phyloP scores from a whole-genome alignment of 2,113 vertebrate genomes.

The Chionis minor region DNA sequence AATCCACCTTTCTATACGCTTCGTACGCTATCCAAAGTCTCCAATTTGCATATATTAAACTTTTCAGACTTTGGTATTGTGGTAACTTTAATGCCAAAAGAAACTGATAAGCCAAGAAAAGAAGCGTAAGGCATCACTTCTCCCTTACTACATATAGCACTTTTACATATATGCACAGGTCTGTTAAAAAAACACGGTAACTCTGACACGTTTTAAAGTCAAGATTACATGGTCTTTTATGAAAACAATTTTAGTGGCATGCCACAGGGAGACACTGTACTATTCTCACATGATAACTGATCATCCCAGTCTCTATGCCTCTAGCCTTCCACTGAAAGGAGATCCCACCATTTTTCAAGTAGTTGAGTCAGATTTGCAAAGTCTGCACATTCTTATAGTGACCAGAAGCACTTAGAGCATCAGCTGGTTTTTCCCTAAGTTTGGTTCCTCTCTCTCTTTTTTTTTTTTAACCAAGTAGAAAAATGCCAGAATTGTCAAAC shows the following conservation, averaged over 20 bases:
- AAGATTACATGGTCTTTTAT: background rate
- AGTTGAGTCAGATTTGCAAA: background rate
- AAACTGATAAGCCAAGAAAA: background rate
- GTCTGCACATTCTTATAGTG: background rate
- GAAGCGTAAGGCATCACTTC: background rate
- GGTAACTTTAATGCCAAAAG: background rate
- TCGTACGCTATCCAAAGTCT: background rate
- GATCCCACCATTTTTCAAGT: background rate
- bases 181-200: background rate
- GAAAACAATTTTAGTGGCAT: background rate
- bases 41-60: background rate
- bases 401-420: background rate
- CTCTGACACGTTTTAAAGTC: background rate
- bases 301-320: background rate
- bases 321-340: background rate
- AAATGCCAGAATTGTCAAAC: background rate
- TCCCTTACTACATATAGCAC: background rate
- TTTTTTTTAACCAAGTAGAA: background rate
- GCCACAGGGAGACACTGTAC: background rate
- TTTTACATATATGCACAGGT: background rate
- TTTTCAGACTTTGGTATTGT: background rate
- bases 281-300: background rate
- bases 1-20: background rate
- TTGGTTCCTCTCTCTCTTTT: background rate
- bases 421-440: background rate